Evolutionary conservation across 1,140 invertebrate species (phyloP).

Genomic region (Eupeodes corollae): DNA sequence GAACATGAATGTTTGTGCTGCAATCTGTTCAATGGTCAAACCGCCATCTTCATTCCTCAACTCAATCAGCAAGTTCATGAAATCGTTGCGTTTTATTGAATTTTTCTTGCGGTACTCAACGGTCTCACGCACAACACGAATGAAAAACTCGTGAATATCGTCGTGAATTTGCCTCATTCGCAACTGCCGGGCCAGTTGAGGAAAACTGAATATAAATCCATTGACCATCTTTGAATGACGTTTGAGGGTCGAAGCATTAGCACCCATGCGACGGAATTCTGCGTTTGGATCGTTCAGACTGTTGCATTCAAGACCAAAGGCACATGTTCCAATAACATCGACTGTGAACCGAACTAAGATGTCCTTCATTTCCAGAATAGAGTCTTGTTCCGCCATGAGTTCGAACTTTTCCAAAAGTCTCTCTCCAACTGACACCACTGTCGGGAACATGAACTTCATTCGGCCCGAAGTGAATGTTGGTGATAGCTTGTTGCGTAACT

Average conservation of each 20-base stretch:
- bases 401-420: constrained; percentile 20
- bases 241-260: constrained; percentile 15
- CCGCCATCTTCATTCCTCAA: constrained; percentile 18
- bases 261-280: constrained; percentile 37
- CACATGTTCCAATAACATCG: constrained; percentile 44
- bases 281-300: constrained; percentile 37
- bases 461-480: constrained; percentile 48
- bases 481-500: constrained; percentile 41
- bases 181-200: constrained; percentile 14
- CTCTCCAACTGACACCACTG: constrained; percentile 27
- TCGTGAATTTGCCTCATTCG: constrained; percentile 19
- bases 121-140: constrained; percentile 27
- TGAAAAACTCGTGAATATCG: constrained; percentile 34
- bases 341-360: constrained; percentile 48
- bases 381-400: constrained; percentile 7
- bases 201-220: constrained; percentile 16
- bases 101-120: constrained; percentile 34
- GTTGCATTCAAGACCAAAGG: constrained; percentile 42
- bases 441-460: constrained; percentile 43
- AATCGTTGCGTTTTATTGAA: constrained; percentile 32
- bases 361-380: constrained; percentile 40
- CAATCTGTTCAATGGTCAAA: constrained; percentile 25
- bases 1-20: constrained; percentile 29
- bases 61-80: constrained; percentile 35
- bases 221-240: constrained; percentile 11